Base-by-base conservation (phyloP, 2,113 vertebrate species). In the Conger conger region DNA sequence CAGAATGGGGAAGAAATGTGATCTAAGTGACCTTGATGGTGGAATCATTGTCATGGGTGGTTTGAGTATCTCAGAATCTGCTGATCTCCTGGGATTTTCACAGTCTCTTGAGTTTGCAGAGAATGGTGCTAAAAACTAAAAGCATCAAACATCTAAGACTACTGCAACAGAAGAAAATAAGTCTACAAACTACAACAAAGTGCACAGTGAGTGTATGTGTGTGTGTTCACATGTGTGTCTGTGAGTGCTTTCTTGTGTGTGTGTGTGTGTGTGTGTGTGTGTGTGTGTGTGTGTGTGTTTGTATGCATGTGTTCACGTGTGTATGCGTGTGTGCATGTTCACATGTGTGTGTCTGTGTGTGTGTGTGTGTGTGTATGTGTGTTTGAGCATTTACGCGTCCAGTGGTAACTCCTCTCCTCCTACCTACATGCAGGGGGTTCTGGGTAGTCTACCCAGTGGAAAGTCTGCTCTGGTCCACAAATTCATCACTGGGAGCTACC, bases 401-500 rank as follows among this genome's bases (percentile, higher is more conserved):
- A n/a, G 45, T 38, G 45, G 79, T 79, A 4, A 81, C 76, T 63
- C 86, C 27, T 3, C 36, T 23, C 30, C 79, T 20, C 87, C 87
- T 87, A 76, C 27, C 45, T 88, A 50, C 89, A 76, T 45, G 2
- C 91, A 99, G 97, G 98, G 97, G 0, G 92, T 99, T 89, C 93
- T 99, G 92, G 97, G 98, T 40, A 97, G 95, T 85, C 88, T 94
- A 79, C 96, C 95, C 89, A 99, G 98, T 0, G 97, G 97, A 86
- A 99, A 97, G 90, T 97, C 97, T 0, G 97, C 98, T 0, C 95
- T 99, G 9, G 96, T 99, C 81, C 97, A 98, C 88, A 96, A 97
- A 88, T 99, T 97, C 94, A 96, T 98, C 90, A 98, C 97, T 0
- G 97, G 98, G 82, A 97, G 96, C 88, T 99, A 99, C 40, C 93